Percentiles rank a stretch among this genome's conserved stretches.
Conservation (phyloP, 2,113 vertebrate genomes). For the Helogale parvula region DNA sequence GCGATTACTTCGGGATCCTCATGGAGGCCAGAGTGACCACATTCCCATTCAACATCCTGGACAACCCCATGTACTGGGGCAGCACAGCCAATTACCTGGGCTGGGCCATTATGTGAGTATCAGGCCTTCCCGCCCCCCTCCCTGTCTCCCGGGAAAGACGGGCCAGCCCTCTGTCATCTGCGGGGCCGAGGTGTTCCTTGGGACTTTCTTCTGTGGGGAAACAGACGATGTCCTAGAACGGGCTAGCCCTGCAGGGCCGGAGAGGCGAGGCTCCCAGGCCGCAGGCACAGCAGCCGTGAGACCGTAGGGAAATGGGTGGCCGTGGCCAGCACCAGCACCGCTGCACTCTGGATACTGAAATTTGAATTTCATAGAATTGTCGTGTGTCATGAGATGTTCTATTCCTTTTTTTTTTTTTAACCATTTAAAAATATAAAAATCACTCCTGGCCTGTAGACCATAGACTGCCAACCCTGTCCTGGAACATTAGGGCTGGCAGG, state of each 20-base stretch:
- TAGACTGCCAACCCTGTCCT: neutral
- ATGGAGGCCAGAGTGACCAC: constrained; percentile 93
- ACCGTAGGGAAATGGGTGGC: neutral
- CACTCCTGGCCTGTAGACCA: rapidly evolving
- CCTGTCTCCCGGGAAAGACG: neutral
- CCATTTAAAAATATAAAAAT: neutral
- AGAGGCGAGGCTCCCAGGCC: rapidly evolving
- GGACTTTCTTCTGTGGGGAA: neutral
- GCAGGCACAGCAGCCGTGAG: too few species aligned
- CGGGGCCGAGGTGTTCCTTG: neutral
- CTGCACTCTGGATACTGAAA: rapidly evolving
- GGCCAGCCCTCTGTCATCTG: neutral
- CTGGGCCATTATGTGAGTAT: constrained; percentile 94
- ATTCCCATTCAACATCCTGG: constrained; percentile 93
- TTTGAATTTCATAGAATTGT: neutral
- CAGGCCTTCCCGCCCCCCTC: rapidly evolving
- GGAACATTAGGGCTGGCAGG: neutral
- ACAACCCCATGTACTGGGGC: constrained; percentile 99
- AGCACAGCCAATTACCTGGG: constrained; percentile 96
- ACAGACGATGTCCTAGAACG: neutral
- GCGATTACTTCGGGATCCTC: constrained; percentile 97
- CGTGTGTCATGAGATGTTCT: neutral
- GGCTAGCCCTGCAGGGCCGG: neutral
- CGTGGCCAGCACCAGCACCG: rapidly evolving
- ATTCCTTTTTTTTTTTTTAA: neutral